Conservation (phyloP, 2,113 vertebrate genomes). For the mouse (Mus musculus) region GRCm39 chr3:147308501-147309000, state of each 20-base stretch:
- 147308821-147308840: slow-evolving; percentile 60
- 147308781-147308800: slow-evolving; percentile 40
- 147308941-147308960: slow-evolving; percentile 43
- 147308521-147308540: neutral
- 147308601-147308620: neutral
- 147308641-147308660: neutral
- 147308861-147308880: slow-evolving; percentile 69
- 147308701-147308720: slow-evolving; percentile 53
- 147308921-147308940: slow-evolving; percentile 73
- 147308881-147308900: slow-evolving; percentile 46
- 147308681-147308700: slow-evolving; percentile 47
- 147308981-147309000: slow-evolving; percentile 78
- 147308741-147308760: slow-evolving; percentile 22
- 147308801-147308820: slow-evolving; percentile 58
- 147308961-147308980: slow-evolving; percentile 82
- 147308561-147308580: slow-evolving; percentile 26
- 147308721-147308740: slow-evolving; percentile 34
- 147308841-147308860: slow-evolving; percentile 68
- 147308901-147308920: slow-evolving; percentile 53
- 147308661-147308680: neutral
- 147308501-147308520: neutral
- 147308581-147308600: neutral
- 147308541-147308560: neutral
- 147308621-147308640: neutral
- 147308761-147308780: slow-evolving; percentile 42